phyloP scores from a whole-genome alignment of 1,140 invertebrate genomes.

The Carposina sasakii region DNA sequence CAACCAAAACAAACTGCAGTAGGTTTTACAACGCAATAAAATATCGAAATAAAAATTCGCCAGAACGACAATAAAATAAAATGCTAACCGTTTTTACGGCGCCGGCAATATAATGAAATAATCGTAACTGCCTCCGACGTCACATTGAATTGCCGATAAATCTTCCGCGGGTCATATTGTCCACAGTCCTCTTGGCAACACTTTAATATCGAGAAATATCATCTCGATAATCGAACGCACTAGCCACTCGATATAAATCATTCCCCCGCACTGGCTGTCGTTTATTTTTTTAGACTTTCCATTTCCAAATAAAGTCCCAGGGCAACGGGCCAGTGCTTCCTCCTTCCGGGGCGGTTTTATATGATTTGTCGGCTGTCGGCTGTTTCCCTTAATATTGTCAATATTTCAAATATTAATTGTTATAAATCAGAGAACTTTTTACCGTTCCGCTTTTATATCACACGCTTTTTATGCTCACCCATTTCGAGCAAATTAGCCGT shows the following conservation, averaged over 20 bases:
- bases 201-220: constrained; percentile 72
- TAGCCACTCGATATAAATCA: constrained; percentile 65
- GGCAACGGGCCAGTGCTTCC: constrained; percentile 64
- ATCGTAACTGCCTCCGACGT: constrained; percentile 65
- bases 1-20: constrained; percentile 43
- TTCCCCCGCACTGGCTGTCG: constrained; percentile 56
- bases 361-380: constrained; percentile 69
- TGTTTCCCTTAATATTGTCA: constrained; percentile 70
- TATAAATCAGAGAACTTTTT: constrained; percentile 66
- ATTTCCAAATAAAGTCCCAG: constrained; percentile 70
- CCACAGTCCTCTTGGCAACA: constrained; percentile 66
- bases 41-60: constrained; percentile 68
- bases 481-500: constrained; percentile 41
- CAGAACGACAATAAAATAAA: constrained; percentile 65
- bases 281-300: constrained; percentile 71
- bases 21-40: constrained; percentile 66
- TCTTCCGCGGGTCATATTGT: constrained; percentile 69
- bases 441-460: constrained; percentile 42
- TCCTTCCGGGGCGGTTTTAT: constrained; percentile 69
- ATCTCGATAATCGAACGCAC: constrained; percentile 66
- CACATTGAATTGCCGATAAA: constrained; percentile 65
- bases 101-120: constrained; percentile 72
- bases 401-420: constrained; percentile 72
- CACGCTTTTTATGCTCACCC: too few species aligned
- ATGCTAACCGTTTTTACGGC: constrained; percentile 69